Conservation (phyloP, 2,113 vertebrate genomes). For the Tympanuchus pallidicinctus region DNA sequence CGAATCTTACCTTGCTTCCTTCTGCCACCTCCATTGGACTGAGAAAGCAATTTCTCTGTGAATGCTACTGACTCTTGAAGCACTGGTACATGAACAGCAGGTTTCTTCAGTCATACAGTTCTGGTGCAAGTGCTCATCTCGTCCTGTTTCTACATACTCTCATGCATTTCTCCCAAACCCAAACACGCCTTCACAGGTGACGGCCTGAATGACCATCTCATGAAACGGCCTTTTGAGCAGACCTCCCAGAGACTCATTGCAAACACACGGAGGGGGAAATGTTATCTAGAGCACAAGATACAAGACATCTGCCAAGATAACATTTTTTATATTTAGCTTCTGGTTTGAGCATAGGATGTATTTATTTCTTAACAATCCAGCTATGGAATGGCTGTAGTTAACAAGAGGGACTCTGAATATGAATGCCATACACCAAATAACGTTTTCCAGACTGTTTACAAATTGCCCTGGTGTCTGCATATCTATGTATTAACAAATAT, state of each 20-base stretch:
- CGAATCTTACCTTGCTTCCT: background rate
- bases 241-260: background rate
- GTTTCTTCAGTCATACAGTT: background rate
- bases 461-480: background rate
- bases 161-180: accelerated
- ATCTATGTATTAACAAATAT: background rate
- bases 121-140: background rate
- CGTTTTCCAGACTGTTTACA: background rate
- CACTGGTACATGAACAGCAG: accelerated
- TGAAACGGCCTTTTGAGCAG: background rate
- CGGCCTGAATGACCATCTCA: background rate
- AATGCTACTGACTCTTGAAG: background rate
- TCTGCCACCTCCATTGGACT: background rate
- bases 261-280: background rate
- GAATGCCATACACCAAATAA: background rate
- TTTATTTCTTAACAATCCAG: background rate
- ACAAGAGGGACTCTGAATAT: background rate
- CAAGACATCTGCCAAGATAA: background rate
- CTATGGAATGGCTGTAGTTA: background rate
- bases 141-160: accelerated
- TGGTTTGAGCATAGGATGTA: background rate
- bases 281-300: background rate
- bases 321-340: background rate
- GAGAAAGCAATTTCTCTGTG: background rate
- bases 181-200: background rate